These are phyloP conservation scores for Musca vetustissima DNA, from an alignment of 1,140 invertebrate species.

Conservation along the genomic window DNA sequence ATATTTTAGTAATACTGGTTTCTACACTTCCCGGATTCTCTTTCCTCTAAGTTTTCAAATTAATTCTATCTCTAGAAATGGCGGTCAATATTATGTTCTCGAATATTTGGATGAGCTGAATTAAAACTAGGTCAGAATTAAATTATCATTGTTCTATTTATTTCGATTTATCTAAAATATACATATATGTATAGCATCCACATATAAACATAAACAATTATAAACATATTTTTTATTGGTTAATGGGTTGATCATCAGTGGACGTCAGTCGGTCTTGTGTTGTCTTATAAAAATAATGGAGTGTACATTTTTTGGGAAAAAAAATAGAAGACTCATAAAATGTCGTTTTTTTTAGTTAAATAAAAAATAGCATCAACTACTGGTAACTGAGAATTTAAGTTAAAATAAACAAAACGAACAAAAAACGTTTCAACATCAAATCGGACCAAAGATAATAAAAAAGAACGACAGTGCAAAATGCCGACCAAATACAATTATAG, in stretches of 20 bases:
- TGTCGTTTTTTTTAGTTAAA: neutral
- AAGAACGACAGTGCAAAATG: neutral
- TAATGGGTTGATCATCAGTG: neutral
- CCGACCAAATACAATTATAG: constrained; percentile 4
- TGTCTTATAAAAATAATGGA: constrained; percentile 1
- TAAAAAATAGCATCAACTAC: constrained; percentile 8
- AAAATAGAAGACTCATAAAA: constrained; percentile 18
- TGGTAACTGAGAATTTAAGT: neutral
- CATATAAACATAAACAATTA: too few relatives aligned
- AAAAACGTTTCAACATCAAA: constrained; percentile 12
- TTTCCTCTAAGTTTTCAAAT: too few relatives aligned
- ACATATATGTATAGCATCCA: too few relatives aligned
- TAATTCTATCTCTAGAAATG: too few relatives aligned
- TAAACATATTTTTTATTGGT: too few relatives aligned
- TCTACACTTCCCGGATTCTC: too few relatives aligned
- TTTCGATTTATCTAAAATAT: too few relatives aligned
- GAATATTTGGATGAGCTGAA: too few relatives aligned
- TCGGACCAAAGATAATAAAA: constrained; percentile 11
- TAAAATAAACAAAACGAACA: constrained; percentile 20
- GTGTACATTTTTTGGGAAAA: neutral
- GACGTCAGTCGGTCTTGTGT: constrained; percentile 12
- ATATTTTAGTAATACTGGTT: too few relatives aligned
- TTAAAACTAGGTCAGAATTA: too few relatives aligned
- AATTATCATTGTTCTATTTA: too few relatives aligned
- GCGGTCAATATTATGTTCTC: too few relatives aligned